phyloP scores from a whole-genome alignment of 2,888 invertebrate genomes.

The Sarcophaga carnaria region DNA sequence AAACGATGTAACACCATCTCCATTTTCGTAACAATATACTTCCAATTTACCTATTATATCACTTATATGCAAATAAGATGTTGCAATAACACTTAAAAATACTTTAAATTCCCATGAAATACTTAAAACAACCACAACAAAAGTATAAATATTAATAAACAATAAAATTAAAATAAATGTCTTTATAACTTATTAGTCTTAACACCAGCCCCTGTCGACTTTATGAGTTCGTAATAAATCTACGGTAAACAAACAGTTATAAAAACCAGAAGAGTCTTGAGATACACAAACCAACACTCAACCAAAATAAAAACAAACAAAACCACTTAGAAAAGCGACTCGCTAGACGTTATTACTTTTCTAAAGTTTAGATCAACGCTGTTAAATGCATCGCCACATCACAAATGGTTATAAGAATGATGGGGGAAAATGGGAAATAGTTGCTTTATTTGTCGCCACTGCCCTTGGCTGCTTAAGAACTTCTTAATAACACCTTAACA shows the following conservation, averaged over 20 bases:
- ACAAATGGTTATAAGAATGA: background rate
- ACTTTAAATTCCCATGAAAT: slow-evolving; percentile 21
- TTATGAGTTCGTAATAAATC: slow-evolving; percentile 36
- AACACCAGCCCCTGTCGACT: slow-evolving; percentile 44
- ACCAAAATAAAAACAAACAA: background rate
- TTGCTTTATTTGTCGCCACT: slow-evolving; percentile 4
- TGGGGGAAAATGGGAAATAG: background rate
- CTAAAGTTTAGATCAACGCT: slow-evolving; percentile 7
- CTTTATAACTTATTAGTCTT: slow-evolving; percentile 42
- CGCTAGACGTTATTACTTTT: slow-evolving; percentile 28
- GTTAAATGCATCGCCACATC: background rate
- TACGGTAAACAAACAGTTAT: background rate
- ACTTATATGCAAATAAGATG: background rate
- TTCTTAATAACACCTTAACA: slow-evolving; percentile 58
- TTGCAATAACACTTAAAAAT: background rate
- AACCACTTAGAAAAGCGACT: background rate
- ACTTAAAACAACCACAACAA: slow-evolving; percentile 1
- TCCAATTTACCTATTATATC: too few species aligned
- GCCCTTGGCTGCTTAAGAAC: slow-evolving; percentile 43
- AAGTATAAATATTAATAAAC: background rate
- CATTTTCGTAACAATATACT: too few species aligned
- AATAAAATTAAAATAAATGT: slow-evolving; percentile 32
- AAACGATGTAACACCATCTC: too few species aligned
- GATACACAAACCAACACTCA: slow-evolving; percentile 25
- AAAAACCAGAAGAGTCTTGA: slow-evolving; percentile 9